Base-by-base conservation (phyloP, 2,797 vertebrate species). In the Cynodonichthys magdalenae region DNA sequence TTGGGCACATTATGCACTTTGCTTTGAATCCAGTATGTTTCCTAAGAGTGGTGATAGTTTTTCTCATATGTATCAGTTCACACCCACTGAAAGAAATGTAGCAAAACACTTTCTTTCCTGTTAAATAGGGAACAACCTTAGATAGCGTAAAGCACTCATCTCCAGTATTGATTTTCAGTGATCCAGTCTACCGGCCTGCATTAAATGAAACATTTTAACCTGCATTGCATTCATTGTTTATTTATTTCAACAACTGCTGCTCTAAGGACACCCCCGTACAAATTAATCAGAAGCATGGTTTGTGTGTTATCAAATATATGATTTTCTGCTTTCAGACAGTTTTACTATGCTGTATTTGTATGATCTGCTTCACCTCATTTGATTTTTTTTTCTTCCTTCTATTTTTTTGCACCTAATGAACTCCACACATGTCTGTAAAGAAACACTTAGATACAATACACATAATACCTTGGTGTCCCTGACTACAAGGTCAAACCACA, bases 51-150 rank as follows among this genome's bases (percentile, higher is more conserved):
- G 46, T 82, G 51, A 72, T 74, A 54, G 52, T 46, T 51, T 73
- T 71, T 72, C 31, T 67, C 45, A 72, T 62, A 59, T 66, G 66
- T 85, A 59, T 79, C 66, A 78, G 42, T 27, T 66, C 73, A 75
- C 63, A 64, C 20, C 65, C 68, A 77, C 46, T 77, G 56, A 63
- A 81, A 68, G 42, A 80, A 62, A 83, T 83, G 82, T 87, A 80
- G 84, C 82, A 79, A 81, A 79, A 58, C 56, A 64, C 58, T 60
- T 54, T 66, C 61, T 71, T 68, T 70, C 54, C 55, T 67, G n/a
- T 69, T 68, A 34, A 75, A 74, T 4, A 27, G 66, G 59, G 59
- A 53, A 71, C 46, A 24, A 63, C 59, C 59, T 71, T 70, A 75
- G 54, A 48, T 80, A 74, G 60, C 73, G 15, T 64, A 77, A 15